These are phyloP conservation scores for Trilocha varians DNA, from an alignment of 2,888 invertebrate species.

Conservation along the genomic window DNA sequence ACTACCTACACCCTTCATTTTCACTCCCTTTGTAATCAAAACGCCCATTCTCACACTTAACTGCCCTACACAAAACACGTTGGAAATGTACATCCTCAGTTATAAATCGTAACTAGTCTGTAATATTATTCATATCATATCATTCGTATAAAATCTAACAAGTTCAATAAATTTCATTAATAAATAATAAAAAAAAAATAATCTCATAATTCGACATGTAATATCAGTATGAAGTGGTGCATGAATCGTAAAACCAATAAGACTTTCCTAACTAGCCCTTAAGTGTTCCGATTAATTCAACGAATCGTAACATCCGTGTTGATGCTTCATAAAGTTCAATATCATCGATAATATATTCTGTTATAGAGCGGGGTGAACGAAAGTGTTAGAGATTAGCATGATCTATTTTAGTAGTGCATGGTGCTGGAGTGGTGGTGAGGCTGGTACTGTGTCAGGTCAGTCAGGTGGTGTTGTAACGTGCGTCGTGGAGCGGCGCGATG, in stretches of 20 bases:
- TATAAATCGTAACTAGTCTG: no score
- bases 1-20: conserved; percentile 9
- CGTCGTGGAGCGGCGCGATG: conserved; percentile 1
- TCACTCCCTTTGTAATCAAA: not conserved
- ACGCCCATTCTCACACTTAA: not conserved
- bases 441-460: conserved; percentile 10
- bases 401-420: conserved; percentile 47
- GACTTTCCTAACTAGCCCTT: not conserved
- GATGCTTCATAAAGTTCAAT: conserved; percentile 24
- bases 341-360: conserved; percentile 17
- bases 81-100: no score
- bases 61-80: not conserved
- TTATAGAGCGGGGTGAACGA: conserved; percentile 14
- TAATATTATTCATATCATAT: no score
- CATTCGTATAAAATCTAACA: no score
- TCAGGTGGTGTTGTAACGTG: conserved; percentile 5
- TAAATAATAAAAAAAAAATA: not conserved
- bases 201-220: not conserved
- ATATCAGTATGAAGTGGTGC: not conserved
- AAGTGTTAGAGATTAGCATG: conserved; percentile 25
- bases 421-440: conserved; percentile 10
- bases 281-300: not conserved
- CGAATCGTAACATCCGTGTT: not conserved
- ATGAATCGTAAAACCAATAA: not conserved
- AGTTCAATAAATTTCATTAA: not conserved